Base-by-base conservation (phyloP, 2,113 vertebrate genomes). In the Sander vitreus region DNA sequence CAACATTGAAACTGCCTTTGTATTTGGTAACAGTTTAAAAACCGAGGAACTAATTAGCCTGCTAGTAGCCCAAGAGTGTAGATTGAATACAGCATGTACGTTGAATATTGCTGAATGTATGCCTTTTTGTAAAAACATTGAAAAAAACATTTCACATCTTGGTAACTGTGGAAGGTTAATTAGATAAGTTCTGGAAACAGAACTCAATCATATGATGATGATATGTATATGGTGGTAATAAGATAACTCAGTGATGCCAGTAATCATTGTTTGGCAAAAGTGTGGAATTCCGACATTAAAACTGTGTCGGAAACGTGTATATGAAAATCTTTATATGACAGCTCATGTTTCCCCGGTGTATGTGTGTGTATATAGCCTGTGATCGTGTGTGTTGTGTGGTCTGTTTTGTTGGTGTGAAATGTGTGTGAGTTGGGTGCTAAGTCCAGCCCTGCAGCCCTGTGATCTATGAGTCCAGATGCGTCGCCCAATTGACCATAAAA, bases 401-500 rank as follows among this genome's bases (percentile, higher is more conserved):
- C 85, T 78, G 75, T 39, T 76, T 76, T 50, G 85, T 85, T 84
- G 78, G 85, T 54, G 47, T 67, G 47, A 54, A 53, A 36, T 91
- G 90, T 93, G 93, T 94, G 88, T 73, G 92, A 95, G 94, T 94
- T 91, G 67, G 72, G 94, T 95, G 95, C 95, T 94, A 95, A 95
- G 92, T 94, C 95, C 93, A 90, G 93, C 93, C 91, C 88, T 78
- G 93, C 88, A 70, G 93, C 87, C 85, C 93, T 94, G 91, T 96
- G 95, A 97, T 97, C 96, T 97, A 96, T 94, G 92, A 92, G 95
- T 96, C 97, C 98, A 98, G 96, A 99, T 98, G 97, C 95, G 93
- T 92, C 86, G 87, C 93, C 95, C 97, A 99, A 99, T 98, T 97
- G 97, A 98, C 97, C 97, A 94, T 98, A 98, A 99, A 99, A 98